Conservation (phyloP, 2,113 vertebrate species). For the Gnathochromis pfefferi region DNA sequence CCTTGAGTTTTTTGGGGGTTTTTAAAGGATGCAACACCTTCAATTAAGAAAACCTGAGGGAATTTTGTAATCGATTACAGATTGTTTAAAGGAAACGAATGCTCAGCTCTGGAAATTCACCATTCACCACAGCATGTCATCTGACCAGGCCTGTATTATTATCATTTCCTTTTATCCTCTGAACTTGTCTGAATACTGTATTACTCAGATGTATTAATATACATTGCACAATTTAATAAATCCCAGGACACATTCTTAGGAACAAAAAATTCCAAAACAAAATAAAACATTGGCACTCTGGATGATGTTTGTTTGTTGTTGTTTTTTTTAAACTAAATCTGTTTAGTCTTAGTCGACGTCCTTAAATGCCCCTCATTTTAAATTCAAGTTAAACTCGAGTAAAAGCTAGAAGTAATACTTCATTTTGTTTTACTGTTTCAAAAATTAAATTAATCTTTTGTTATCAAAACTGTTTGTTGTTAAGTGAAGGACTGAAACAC, state of each 20-base stretch:
- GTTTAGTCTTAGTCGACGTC: background rate
- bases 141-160: background rate
- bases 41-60: fast-evolving
- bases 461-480: background rate
- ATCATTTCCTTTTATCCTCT: background rate
- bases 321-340: background rate
- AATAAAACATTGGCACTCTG: background rate
- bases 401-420: background rate
- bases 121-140: background rate
- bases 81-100: background rate
- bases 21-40: background rate
- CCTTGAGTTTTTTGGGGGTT: fast-evolving
- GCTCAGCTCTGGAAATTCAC: background rate
- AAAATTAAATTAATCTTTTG: background rate
- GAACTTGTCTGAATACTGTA: background rate
- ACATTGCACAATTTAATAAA: background rate
- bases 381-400: fast-evolving
- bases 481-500: background rate
- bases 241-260: background rate
- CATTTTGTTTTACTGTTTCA: background rate
- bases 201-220: background rate
- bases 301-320: background rate
- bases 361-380: background rate
- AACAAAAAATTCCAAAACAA: background rate
- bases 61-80: background rate